Conservation (phyloP, 2,888 invertebrate genomes). For the Autographa gamma region DNA sequence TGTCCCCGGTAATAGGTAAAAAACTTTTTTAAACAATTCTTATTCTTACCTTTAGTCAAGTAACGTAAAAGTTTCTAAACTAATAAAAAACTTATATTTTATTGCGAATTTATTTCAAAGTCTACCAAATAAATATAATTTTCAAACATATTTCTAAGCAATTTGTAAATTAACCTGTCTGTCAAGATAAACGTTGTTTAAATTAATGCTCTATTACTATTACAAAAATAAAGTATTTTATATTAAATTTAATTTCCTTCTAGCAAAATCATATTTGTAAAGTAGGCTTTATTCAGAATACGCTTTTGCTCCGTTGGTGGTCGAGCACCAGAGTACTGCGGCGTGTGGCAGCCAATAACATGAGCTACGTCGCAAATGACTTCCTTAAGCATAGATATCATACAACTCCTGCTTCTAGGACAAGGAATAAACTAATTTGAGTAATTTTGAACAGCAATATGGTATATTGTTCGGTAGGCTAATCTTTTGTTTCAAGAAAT, state of each 20-base stretch:
- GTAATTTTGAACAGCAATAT: background rate
- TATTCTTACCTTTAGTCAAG: no score
- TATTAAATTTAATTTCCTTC: background rate
- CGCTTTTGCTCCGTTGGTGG: conserved; percentile 54
- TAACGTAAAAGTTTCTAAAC: no score
- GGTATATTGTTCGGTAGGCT: background rate
- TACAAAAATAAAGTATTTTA: no score
- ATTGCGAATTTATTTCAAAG: no score
- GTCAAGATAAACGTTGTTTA: no score
- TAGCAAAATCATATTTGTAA: background rate
- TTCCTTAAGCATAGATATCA: conserved; percentile 40
- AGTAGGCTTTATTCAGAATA: conserved; percentile 52
- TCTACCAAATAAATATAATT: no score
- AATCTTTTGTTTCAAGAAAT: background rate
- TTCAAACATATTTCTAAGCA: no score
- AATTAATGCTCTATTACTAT: no score
- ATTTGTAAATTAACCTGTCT: no score
- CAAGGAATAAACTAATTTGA: conserved; percentile 5
- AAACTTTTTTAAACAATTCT: no score
- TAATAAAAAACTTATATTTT: no score
- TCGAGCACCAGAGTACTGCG: conserved; percentile 53
- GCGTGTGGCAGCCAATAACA: conserved; percentile 59
- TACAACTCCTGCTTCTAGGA: conserved; percentile 21
- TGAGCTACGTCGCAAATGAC: conserved; percentile 56
- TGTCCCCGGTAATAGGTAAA: no score